Conservation (phyloP, 2,888 invertebrate genomes). For the Deilephila elpenor region DNA sequence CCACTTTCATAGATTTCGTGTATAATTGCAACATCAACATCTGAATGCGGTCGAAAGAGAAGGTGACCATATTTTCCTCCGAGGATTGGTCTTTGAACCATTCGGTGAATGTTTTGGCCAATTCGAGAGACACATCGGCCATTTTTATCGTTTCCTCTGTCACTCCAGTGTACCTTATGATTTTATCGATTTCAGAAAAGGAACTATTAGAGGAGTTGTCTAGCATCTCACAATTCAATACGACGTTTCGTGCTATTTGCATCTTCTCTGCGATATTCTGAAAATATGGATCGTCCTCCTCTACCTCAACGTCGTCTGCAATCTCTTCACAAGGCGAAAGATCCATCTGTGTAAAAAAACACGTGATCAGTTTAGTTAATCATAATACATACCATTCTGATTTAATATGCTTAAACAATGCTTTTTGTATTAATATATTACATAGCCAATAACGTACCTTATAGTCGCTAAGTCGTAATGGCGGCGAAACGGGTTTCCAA, state of each 20-base stretch:
- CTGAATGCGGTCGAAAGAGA: background rate
- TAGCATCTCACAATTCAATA: background rate
- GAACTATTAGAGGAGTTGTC: background rate
- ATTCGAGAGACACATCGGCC: background rate
- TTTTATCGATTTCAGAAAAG: background rate
- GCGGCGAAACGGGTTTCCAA: background rate
- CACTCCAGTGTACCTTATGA: conserved; percentile 10
- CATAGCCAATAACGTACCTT: background rate
- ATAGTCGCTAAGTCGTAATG: background rate
- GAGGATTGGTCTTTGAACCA: background rate
- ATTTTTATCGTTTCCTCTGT: background rate
- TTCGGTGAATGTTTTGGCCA: conserved; percentile 18
- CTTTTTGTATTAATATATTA: background rate
- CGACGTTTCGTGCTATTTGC: background rate
- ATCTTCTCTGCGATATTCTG: conserved; percentile 3
- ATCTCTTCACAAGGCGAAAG: background rate
- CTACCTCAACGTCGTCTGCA: background rate
- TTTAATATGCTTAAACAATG: background rate
- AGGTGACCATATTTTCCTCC: background rate
- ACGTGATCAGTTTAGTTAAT: too few relatives aligned
- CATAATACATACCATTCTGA: too few relatives aligned
- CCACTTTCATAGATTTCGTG: conserved; percentile 5
- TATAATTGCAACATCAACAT: background rate
- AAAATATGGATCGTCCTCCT: background rate
- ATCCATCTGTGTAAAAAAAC: too few relatives aligned